These are phyloP conservation scores for Drosophila demipolita DNA, from an alignment of 2,888 invertebrate species.

Conservation along the genomic window DNA sequence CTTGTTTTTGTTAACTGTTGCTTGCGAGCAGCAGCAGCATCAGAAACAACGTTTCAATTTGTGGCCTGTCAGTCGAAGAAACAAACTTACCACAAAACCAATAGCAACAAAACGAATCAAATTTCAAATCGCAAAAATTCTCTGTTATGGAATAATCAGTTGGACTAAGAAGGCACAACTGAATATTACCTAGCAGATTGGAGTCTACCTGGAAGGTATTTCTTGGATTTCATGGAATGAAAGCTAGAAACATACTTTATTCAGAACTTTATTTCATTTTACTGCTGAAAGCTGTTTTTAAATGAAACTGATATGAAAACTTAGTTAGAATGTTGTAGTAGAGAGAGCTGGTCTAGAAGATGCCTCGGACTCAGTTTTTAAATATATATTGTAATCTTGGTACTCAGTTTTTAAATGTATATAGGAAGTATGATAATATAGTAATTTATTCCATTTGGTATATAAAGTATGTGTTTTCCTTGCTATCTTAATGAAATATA, in stretches of 20 bases:
- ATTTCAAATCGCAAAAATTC: not conserved
- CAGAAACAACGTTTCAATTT: constrained; percentile 21
- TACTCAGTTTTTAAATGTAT: no score
- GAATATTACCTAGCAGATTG: not conserved
- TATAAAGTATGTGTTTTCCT: not conserved
- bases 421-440: not conserved
- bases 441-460: not conserved
- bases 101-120: not conserved
- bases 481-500: not conserved
- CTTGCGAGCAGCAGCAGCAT: constrained; percentile 18
- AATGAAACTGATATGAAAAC: not conserved
- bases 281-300: not conserved
- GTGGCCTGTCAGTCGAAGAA: constrained; percentile 29
- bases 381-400: not conserved
- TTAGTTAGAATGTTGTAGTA: not conserved
- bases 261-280: not conserved
- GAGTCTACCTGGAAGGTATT: not conserved
- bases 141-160: not conserved
- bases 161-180: not conserved
- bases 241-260: not conserved
- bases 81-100: not conserved
- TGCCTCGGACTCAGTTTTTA: not conserved
- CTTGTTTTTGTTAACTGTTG: constrained; percentile 42
- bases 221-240: not conserved
- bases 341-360: not conserved